A percentile compares a stretch with the other conserved stretches of the same genome.
Conservation (phyloP, 2,113 vertebrate species). For the Tachysurus fulvidraco region DNA sequence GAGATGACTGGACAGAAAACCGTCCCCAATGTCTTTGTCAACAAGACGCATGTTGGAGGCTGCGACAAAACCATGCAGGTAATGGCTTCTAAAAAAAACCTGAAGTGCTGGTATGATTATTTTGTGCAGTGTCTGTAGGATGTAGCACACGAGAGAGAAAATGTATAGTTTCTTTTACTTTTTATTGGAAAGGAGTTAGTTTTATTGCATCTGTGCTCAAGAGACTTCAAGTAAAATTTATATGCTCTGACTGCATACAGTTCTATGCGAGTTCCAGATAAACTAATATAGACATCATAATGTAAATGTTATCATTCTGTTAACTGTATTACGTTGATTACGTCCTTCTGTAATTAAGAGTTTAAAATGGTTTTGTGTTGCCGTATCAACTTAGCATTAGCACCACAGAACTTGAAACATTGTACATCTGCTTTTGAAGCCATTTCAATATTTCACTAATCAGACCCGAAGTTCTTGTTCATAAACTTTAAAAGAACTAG, state of each 20-base stretch:
- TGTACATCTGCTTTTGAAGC: not conserved
- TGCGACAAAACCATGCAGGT: constrained; percentile 89
- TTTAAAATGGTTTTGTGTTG: not conserved
- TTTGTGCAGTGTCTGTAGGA: not conserved
- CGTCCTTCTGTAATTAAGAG: not conserved
- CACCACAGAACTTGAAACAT: not conserved
- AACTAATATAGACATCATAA: no score
- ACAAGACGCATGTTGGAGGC: constrained; percentile 89
- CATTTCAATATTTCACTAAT: not conserved
- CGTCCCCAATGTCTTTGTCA: constrained; percentile 92
- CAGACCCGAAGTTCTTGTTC: not conserved
- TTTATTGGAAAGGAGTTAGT: not conserved
- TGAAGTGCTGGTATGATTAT: not conserved
- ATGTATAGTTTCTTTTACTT: not conserved
- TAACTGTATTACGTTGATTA: no score
- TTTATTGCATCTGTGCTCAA: not conserved
- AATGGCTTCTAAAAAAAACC: constrained; percentile 26
- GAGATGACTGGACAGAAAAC: constrained; percentile 91
- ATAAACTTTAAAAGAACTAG: not conserved
- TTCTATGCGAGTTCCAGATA: not conserved
- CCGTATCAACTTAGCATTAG: not conserved
- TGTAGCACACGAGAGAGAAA: not conserved
- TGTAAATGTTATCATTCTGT: no score
- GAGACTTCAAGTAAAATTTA: not conserved
- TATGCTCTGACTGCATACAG: not conserved